phyloP scores from a whole-genome alignment of 2,888 invertebrate species.

The Cyrtodaria siliqua region DNA sequence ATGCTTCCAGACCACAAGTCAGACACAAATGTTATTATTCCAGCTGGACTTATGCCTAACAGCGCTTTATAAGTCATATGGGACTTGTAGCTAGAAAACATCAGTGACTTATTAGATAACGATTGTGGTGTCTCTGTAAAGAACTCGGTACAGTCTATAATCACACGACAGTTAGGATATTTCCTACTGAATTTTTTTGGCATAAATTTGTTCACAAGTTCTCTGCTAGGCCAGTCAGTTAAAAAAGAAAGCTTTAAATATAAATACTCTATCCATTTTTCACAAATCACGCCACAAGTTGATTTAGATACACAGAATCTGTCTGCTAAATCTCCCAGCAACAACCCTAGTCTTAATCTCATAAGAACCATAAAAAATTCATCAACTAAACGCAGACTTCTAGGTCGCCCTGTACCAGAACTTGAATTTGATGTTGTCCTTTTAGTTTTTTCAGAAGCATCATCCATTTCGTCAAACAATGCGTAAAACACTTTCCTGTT shows the following conservation, averaged over 20 bases:
- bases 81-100: constrained; percentile 51
- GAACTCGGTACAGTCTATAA: constrained; percentile 66
- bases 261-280: constrained; percentile 27
- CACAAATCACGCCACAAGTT: constrained; percentile 24
- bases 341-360: constrained; percentile 42
- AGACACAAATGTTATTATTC: constrained; percentile 58
- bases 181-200: constrained; percentile 38
- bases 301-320: constrained; percentile 30
- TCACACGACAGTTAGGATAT: constrained; percentile 50
- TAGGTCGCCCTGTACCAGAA: constrained; percentile 21
- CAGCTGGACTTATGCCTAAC: constrained; percentile 52
- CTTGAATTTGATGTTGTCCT: background rate
- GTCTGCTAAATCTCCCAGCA: constrained; percentile 35
- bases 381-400: constrained; percentile 25
- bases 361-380: constrained; percentile 42
- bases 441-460: background rate
- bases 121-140: constrained; percentile 50
- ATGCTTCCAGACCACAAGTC: constrained; percentile 54
- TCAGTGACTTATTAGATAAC: constrained; percentile 22
- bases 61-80: constrained; percentile 53
- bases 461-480: constrained; percentile 42
- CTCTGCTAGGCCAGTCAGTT: constrained; percentile 27
- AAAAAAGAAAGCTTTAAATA: constrained; percentile 19
- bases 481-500: constrained; percentile 19
- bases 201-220: constrained; percentile 22